Conservation (phyloP, 1,140 invertebrate species). For the Sminthurinus signatus region DNA sequence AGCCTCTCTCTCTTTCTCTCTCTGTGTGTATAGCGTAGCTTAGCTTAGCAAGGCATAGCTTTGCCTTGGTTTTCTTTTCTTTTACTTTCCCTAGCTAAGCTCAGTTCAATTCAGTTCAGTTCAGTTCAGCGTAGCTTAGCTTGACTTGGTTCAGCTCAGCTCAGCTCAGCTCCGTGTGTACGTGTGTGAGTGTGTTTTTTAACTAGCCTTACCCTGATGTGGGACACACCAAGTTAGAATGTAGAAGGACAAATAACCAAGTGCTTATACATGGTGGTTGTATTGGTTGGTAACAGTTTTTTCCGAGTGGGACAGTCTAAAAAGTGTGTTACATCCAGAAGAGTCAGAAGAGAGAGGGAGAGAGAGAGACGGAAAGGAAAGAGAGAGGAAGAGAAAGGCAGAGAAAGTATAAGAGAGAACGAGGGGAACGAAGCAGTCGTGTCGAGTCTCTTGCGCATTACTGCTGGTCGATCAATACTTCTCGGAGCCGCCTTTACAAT, state of each 20-base stretch:
- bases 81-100: too few species aligned
- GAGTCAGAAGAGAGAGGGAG: background rate
- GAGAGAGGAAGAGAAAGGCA: background rate
- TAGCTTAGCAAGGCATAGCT: too few species aligned
- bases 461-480: slow-evolving; percentile 31
- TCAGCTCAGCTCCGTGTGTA: background rate
- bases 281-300: slow-evolving; percentile 13
- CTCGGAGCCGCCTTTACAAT: slow-evolving; percentile 36
- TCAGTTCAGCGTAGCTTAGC: too few species aligned
- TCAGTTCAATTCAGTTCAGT: too few species aligned
- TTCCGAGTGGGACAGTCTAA: slow-evolving; percentile 14
- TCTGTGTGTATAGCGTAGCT: too few species aligned
- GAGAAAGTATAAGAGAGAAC: background rate
- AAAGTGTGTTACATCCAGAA: slow-evolving; percentile 11
- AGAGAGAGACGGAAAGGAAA: background rate
- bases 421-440: slow-evolving; percentile 7
- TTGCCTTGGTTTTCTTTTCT: too few species aligned
- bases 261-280: slow-evolving; percentile 14
- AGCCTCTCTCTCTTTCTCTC: too few species aligned
- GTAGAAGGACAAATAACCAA: slow-evolving; percentile 1
- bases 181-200: background rate
- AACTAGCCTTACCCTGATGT: slow-evolving; percentile 2
- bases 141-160: background rate
- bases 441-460: slow-evolving; percentile 34
- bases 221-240: slow-evolving; percentile 4